These are phyloP conservation scores for Hyperoodon ampullatus DNA, from an alignment of 2,113 vertebrate species.

Conservation along the genomic window DNA sequence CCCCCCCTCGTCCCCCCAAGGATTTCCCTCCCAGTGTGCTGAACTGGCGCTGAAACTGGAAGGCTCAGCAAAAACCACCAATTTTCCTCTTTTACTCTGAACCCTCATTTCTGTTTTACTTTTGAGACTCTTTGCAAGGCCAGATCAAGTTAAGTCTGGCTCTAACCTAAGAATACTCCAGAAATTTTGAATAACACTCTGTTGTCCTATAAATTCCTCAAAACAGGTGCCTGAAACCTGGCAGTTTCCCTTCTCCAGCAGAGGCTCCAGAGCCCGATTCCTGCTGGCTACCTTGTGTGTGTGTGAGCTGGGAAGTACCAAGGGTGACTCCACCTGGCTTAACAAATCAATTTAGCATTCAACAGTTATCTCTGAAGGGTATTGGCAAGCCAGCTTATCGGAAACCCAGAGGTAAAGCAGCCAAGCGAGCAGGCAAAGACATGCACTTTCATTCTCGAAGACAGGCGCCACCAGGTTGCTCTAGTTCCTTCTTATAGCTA, in stretches of 20 bases:
- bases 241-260: background rate
- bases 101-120: conserved; percentile 68
- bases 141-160: conserved; percentile 68
- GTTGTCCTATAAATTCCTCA: conserved; percentile 40
- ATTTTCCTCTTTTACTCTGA: conserved; percentile 57
- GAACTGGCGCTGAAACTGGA: conserved; percentile 73
- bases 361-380: conserved; percentile 48
- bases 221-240: background rate
- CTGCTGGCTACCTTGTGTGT: background rate
- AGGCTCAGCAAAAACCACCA: conserved; percentile 77
- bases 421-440: conserved; percentile 56
- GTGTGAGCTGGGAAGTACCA: conserved; percentile 1
- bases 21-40: conserved; percentile 78
- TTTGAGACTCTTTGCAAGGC: conserved; percentile 63
- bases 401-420: conserved; percentile 53
- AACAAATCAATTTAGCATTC: conserved; percentile 20
- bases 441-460: conserved; percentile 25
- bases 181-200: conserved; percentile 75
- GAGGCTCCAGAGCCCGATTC: rapidly evolving
- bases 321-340: conserved; percentile 51
- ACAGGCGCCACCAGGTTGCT: background rate
- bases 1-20: conserved; percentile 61
- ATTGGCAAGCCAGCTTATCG: conserved; percentile 55
- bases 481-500: conserved; percentile 77
- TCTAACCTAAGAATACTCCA: conserved; percentile 75